Conservation (phyloP, 2,888 invertebrate species). For the Tetragnatha montana region DNA sequence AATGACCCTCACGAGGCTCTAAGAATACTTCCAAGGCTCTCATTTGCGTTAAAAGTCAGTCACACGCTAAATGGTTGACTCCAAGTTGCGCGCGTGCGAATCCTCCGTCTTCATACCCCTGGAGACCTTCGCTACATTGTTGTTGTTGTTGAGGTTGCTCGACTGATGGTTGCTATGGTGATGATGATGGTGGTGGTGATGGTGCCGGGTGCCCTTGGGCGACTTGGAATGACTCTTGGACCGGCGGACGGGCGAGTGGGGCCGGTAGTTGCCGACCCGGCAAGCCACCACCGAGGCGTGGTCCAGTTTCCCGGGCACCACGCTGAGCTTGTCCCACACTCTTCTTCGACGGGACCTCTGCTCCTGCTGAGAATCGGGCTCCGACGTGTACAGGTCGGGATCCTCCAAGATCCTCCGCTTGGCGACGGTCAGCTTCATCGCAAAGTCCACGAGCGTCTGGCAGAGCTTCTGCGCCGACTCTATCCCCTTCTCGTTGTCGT, state of each 20-base stretch:
- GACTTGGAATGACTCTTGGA: conserved; percentile 55
- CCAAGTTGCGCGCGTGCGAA: conserved; percentile 36
- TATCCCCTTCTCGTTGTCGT: conserved; percentile 79
- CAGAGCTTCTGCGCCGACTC: conserved; percentile 82
- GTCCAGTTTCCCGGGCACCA: conserved; percentile 91
- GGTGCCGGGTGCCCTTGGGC: conserved; percentile 41
- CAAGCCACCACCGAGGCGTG: conserved; percentile 92
- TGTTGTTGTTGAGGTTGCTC: conserved; percentile 53
- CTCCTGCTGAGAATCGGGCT: conserved; percentile 65
- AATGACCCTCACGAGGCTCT: too few relatives aligned
- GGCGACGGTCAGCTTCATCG: conserved; percentile 85
- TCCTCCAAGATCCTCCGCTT: conserved; percentile 89
- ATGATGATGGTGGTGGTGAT: conserved; percentile 59
- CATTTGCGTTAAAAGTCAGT: too few relatives aligned
- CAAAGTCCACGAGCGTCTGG: conserved; percentile 85
- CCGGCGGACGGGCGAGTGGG: conserved; percentile 50
- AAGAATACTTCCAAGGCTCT: too few relatives aligned
- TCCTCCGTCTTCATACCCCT: conserved; percentile 61
- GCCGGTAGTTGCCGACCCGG: conserved; percentile 80
- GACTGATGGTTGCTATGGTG: conserved; percentile 45
- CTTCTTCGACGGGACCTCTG: conserved; percentile 82
- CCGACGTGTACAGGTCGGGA: conserved; percentile 82
- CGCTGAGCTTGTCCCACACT: conserved; percentile 84
- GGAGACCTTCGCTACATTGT: conserved; percentile 45
- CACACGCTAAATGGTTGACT: conserved; percentile 58